Evolutionary conservation across 2,888 invertebrate genomes (phyloP).

Genomic region (Griposia aprilina): DNA sequence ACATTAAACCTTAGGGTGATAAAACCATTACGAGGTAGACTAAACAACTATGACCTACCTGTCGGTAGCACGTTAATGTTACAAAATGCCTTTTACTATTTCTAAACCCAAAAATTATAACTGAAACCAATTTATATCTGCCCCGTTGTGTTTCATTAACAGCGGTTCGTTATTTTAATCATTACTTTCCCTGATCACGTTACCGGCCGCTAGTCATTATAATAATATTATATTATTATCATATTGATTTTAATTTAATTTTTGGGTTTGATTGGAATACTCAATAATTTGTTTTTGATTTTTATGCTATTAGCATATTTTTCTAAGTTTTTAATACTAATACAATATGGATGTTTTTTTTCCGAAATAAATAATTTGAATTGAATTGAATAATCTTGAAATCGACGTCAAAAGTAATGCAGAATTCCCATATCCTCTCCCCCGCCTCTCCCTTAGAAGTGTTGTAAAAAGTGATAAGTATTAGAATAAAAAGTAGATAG

Average conservation of each 20-base stretch:
- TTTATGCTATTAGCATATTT: no score
- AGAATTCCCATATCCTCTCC: not conserved
- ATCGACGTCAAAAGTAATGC: not conserved
- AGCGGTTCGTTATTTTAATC: constrained; percentile 17
- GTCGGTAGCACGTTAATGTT: no score
- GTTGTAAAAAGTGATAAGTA: no score
- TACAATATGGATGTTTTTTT: no score
- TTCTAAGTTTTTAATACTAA: no score
- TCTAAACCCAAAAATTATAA: not conserved
- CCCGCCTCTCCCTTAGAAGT: no score
- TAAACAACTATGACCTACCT: not conserved
- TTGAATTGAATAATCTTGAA: not conserved
- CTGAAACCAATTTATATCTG: constrained; percentile 13
- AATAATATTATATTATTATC: no score
- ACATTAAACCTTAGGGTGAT: not conserved
- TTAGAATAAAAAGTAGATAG: no score
- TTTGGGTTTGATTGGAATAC: no score
- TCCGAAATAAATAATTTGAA: no score
- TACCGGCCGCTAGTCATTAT: constrained; percentile 6
- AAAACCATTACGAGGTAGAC: not conserved
- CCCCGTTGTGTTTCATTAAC: constrained; percentile 6
- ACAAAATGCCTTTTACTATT: not conserved
- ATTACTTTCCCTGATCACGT: constrained; percentile 17
- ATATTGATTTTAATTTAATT: no score
- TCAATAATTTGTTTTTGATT: no score